phyloP scores from a whole-genome alignment of 2,888 invertebrate genomes.

The Lysandra coridon region DNA sequence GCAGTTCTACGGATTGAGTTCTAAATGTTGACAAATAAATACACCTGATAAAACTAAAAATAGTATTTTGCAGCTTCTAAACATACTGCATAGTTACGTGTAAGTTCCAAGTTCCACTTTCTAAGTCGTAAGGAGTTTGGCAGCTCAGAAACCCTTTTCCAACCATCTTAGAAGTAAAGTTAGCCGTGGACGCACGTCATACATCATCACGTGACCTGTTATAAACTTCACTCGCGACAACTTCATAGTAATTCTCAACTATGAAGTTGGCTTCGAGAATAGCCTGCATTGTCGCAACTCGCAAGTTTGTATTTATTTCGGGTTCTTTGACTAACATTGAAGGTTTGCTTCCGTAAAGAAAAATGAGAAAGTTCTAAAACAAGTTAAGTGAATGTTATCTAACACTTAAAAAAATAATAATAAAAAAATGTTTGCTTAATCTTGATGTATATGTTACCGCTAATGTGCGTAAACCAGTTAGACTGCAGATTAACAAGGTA shows the following conservation, averaged over 20 bases:
- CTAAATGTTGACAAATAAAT: too few relatives aligned
- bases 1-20: too few relatives aligned
- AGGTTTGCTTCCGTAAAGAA: not conserved
- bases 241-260: conserved; percentile 14
- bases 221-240: conserved; percentile 5
- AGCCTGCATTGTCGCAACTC: conserved; percentile 5
- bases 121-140: not conserved
- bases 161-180: not conserved
- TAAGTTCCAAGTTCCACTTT: not conserved
- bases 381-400: not conserved
- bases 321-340: not conserved
- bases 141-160: not conserved
- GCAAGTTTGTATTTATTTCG: conserved; percentile 9
- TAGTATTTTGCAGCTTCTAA: not conserved
- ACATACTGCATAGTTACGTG: not conserved
- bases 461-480: too few relatives aligned
- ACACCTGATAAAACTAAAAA: too few relatives aligned
- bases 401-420: too few relatives aligned
- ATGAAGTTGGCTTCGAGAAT: not conserved
- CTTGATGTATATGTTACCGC: too few relatives aligned
- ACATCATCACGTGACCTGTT: not conserved
- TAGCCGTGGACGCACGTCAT: not conserved
- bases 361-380: not conserved
- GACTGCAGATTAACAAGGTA: too few relatives aligned
- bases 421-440: not conserved